phyloP scores from a whole-genome alignment of 2,113 vertebrate species.

The Eurypyga helias region DNA sequence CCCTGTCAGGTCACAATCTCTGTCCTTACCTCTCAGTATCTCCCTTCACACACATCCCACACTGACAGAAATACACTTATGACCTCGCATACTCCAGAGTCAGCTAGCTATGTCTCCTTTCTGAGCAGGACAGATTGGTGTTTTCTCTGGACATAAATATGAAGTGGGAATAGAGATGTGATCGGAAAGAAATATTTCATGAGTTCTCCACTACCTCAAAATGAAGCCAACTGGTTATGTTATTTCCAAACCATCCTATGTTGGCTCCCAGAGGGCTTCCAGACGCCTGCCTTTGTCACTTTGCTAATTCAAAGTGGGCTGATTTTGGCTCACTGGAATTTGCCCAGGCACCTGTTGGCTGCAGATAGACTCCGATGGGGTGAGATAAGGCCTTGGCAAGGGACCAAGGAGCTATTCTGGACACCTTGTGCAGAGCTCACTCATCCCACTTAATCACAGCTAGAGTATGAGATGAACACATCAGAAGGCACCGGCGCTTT shows the following conservation, averaged over 20 bases:
- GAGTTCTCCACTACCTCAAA: neutral
- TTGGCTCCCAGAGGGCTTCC: neutral
- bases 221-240: neutral
- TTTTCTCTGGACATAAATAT: neutral
- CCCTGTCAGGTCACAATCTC: neutral
- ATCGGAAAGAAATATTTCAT: neutral
- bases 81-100: neutral
- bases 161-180: neutral
- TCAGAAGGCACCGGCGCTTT: neutral
- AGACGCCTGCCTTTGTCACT: neutral
- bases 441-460: conserved; percentile 19
- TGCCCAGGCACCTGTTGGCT: conserved; percentile 31
- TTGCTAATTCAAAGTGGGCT: conserved; percentile 14
- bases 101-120: neutral
- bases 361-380: neutral
- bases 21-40: neutral
- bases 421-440: neutral
- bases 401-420: conserved; percentile 16
- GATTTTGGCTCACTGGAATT: conserved; percentile 18
- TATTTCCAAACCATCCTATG: neutral
- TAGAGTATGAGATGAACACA: neutral
- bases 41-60: neutral
- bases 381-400: conserved; percentile 31
- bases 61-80: neutral
- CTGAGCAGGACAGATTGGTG: neutral